Percentiles rank a stretch among this genome's conserved stretches.
Conservation (phyloP, 2,113 vertebrate species). For the Cyphomyrus plagiostoma region DNA sequence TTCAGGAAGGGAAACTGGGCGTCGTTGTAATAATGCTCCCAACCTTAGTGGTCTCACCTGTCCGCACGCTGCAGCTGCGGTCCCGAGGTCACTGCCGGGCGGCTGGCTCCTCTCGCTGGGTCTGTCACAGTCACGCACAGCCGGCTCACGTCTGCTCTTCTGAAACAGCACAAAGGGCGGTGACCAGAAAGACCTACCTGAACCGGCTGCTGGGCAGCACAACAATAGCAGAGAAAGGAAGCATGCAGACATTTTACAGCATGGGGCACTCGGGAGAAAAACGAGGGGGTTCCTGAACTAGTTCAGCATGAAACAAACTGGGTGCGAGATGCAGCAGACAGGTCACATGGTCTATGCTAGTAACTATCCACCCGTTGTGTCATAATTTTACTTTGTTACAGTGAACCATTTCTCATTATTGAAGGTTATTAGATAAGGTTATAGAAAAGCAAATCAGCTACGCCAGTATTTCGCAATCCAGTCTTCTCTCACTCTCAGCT, state of each 20-base stretch:
- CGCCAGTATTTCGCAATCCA: background rate
- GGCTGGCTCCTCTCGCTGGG: background rate
- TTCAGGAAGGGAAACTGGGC: background rate
- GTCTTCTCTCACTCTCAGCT: background rate
- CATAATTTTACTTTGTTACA: background rate
- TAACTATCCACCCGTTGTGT: background rate
- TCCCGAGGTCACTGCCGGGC: background rate
- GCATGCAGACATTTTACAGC: background rate
- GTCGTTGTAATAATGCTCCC: background rate
- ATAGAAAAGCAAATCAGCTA: background rate
- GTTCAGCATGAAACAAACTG: background rate
- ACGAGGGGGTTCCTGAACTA: background rate
- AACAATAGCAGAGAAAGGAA: background rate
- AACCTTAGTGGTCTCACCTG: background rate
- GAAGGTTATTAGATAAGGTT: background rate
- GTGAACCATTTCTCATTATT: background rate
- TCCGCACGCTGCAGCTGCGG: background rate
- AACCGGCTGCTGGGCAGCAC: background rate
- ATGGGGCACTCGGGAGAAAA: background rate
- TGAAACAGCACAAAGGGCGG: background rate
- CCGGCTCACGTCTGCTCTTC: constrained; percentile 15
- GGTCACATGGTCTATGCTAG: background rate
- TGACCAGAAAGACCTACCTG: background rate
- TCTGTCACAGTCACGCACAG: constrained; percentile 5
- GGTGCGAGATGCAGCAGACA: background rate